Base-by-base conservation (phyloP, 2,888 invertebrate species). In the Tuberolachnus salignus region DNA sequence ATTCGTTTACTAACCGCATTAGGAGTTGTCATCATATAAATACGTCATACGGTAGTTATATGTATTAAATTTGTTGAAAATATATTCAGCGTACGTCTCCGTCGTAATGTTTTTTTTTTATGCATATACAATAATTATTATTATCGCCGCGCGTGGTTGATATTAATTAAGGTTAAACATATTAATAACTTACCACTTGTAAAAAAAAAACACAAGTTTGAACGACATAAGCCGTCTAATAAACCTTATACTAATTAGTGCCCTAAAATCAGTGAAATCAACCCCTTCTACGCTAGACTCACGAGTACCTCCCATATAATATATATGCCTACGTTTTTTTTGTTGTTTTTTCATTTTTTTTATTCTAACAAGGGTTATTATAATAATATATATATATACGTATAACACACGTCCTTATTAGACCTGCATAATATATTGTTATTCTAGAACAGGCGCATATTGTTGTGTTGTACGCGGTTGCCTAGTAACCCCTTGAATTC, bases 401-500 rank as follows among this genome's bases (percentile, higher is more conserved):
- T 69, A 59, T 19, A 75, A 71, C 75, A 75, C 63, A 61, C 26
- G 64, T 64, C 75, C 78, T 78, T 78, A 69, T 78, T 78, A 78
- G 69, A 78, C 78, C 49, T 67, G 78, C 67, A 46, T 67, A n/a
- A n/a, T n/a, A 78, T 78, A 78, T 78, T 78, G 67, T 67, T 69
- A 69, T 78, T 59, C 57, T 59, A 78, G 59, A 69, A 69, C 78
- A 78, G 57, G 67, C 64, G 59, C 59, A 78, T 61, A 78, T 78
- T 78, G 75, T 75, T 75, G 59, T 78, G 57, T 69, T 69, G 64
- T 51, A 34, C 34, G 34, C 34, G 78, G 78, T 78, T 78, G 78
- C 78, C 67, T 78, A 46, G 78, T 78, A 78, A 78, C 78, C 78
- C 78, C 78, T 78, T 78, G 78, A 78, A 67, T 67, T 75, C 67